Base-by-base conservation (phyloP, 1,140 invertebrate genomes). In the Bombus superbus region DNA sequence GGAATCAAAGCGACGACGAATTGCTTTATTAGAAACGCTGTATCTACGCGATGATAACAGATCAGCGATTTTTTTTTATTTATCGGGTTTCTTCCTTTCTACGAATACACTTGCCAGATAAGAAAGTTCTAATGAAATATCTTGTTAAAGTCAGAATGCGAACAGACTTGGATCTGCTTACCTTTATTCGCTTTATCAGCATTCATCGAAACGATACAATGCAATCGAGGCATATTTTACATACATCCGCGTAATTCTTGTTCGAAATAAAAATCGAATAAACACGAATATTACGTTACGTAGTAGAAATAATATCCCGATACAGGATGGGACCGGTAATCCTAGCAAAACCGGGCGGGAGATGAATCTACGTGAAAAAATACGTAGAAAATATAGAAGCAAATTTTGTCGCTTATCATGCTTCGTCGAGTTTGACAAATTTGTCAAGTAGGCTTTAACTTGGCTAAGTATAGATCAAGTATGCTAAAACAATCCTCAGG, bases 111-210 rank as follows among this genome's bases (percentile, higher is more conserved):
- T 72, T 53, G 71, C 59, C 62, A 77, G 62, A 38, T 80, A 72
- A 47, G 62, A 38, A 69, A 74, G 85, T 88, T 53, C 79, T 40
- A 87, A 87, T 72, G 18, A 35, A 66, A 44, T 62, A 35, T 87
- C 68, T 28, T 42, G 47, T n/a, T 18, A 44, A 57, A n/a, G n/a
- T 38, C 59, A 28, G n/a, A 66, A 40, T 13, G 35, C 3, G 25
- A 78, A 42, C 9, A 40, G n/a, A 32, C 59, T 78, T 78, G 25
- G 18, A 6, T 53, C 47, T 28, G 18, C 53, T 76, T 40, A 40
- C 57, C 22, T 64, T 78, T 25, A 25, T 64, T 42, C 59, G 18
- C 28, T 22, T 10, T 35, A 59, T 78, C 59, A 64, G 75, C 75
- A 25, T 35, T 59, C 38, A 72, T 66, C 53, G 86, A 59, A 62